Base-by-base conservation (phyloP, 2,888 invertebrate species). In the Sialis fuliginosa region DNA sequence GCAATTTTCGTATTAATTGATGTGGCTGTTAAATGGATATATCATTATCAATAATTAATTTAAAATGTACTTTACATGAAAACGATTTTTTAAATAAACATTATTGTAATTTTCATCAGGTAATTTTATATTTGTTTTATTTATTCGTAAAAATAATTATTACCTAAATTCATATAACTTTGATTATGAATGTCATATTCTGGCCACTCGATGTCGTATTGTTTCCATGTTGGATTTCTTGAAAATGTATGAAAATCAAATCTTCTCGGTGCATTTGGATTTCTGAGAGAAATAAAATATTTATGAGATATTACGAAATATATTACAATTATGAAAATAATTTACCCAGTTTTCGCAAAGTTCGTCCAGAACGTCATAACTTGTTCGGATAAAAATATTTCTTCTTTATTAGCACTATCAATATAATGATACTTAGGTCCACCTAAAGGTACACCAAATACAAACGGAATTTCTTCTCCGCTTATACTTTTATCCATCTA, bases 351-450 rank as follows among this genome's bases (percentile, higher is more conserved):
- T 65, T 85, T 83, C 3, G 87, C 89, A 58, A 92, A 92, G 66
- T 91, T 91, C 50, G 84, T 81, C 84, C 89, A 90, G 64, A 85
- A 78, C 53, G 81, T 77, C 85, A 92, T 91, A 56, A 90, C 74
- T 33, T 81, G 79, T 68, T 90, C 88, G 44, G 90, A 85, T 49
- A 92, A 75, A 43, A 84, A 70, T 57, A 75, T 77, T 65, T 92
- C 92, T 48, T 77, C 75, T 49, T 74, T 73, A 37, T 81, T 84
- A 65, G 84, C 91, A 56, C 79, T 78, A 44, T 74, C 71, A 50
- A 74, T 75, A 55, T 81, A 80, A 55, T 83, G 82, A 54, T 79
- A 76, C 54, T 74, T 76, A 1, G 69, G 66, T 33, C 58, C 60
- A 41, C 78, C 79, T 40, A 92, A 65, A 6, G 92, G 92, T 12